Evolutionary conservation across 2,797 vertebrate species (phyloP).

Genomic region (Arrhamphus sclerolepis): DNA sequence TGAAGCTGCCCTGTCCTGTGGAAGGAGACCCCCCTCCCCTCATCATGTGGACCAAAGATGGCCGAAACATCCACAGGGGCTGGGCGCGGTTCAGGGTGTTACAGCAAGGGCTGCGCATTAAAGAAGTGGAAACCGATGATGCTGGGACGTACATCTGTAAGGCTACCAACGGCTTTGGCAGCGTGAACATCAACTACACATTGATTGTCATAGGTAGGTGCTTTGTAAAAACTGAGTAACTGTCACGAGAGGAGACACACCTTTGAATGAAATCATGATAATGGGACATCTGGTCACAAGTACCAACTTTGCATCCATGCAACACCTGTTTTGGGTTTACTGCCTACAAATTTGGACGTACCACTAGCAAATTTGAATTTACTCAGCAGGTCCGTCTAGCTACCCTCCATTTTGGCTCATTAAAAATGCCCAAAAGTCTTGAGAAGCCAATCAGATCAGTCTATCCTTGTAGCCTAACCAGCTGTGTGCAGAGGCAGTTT

Average conservation of each 20-base stretch:
- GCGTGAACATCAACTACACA: slow-evolving; percentile 95
- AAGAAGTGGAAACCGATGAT: slow-evolving; percentile 91
- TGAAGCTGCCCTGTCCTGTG: slow-evolving; percentile 82
- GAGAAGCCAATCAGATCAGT: too few relatives aligned
- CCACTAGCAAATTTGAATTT: too few relatives aligned
- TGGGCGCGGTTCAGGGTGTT: slow-evolving; percentile 92
- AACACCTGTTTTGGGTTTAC: neutral
- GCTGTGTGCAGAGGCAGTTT: too few relatives aligned
- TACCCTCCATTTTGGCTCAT: too few relatives aligned
- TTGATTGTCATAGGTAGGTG: slow-evolving; percentile 94
- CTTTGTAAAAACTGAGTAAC: neutral
- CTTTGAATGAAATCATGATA: neutral
- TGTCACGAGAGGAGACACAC: too few relatives aligned
- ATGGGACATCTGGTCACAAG: neutral
- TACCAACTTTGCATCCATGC: too few relatives aligned
- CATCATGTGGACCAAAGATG: slow-evolving; percentile 86
- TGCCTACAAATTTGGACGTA: too few relatives aligned
- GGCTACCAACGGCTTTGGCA: slow-evolving; percentile 97
- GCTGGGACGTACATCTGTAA: slow-evolving; percentile 95
- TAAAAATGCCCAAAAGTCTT: too few relatives aligned
- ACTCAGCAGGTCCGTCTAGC: too few relatives aligned
- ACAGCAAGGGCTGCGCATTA: slow-evolving; percentile 90
- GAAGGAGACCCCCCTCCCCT: slow-evolving; percentile 84
- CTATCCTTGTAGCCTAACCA: too few relatives aligned
- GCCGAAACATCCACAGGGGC: slow-evolving; percentile 91